Conservation (phyloP, 2,113 vertebrate species). For the Microtus oregoni region DNA sequence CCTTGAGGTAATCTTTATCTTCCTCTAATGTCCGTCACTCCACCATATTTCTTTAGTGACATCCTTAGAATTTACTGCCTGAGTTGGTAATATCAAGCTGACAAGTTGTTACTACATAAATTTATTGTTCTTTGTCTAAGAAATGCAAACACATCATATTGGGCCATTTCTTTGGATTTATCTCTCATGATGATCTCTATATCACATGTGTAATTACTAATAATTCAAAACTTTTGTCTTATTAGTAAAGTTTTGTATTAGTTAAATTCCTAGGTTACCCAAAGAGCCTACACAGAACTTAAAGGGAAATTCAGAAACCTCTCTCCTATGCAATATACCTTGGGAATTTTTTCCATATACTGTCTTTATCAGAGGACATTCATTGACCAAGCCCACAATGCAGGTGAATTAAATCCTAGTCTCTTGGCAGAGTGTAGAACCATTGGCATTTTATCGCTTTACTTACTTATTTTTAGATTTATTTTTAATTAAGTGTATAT, state of each 20-base stretch:
- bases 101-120: not conserved
- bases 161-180: not conserved
- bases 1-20: not conserved
- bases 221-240: not conserved
- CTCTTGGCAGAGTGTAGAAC: not conserved
- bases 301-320: not conserved
- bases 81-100: not conserved
- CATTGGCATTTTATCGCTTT: not conserved
- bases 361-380: conserved; percentile 13
- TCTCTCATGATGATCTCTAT: not conserved
- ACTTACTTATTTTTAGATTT: not conserved
- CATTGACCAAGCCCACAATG: not conserved
- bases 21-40: not conserved
- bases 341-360: not conserved
- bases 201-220: not conserved
- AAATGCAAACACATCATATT: not conserved
- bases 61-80: not conserved
- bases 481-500: not conserved
- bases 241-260: not conserved
- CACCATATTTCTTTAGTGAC: not conserved
- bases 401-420: not conserved
- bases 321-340: not conserved
- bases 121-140: conserved; percentile 1
- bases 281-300: not conserved
- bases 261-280: not conserved